Evolutionary conservation across 37 sponge, comb jelly and placozoan species (phyloP), one percentile per base, ranked within the genome.

Genomic region (Amphimedon queenslandica): DNA sequence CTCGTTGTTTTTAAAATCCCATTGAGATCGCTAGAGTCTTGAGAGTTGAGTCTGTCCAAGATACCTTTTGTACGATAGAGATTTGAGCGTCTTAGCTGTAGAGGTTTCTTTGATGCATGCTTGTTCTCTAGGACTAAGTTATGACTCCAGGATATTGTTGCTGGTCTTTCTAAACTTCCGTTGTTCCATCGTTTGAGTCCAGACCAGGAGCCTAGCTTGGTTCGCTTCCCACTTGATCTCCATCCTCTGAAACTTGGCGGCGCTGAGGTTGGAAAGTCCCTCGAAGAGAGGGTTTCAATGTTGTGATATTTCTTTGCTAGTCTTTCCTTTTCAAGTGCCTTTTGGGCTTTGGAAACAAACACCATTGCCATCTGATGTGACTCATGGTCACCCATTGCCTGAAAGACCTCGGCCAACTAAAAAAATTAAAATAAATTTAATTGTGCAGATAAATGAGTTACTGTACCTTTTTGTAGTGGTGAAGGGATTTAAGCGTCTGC

Each of bases 381-480:
- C 3, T 56, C 60, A 18, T 58, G 38, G 37, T 79, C 80, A 57
- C 80, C 80, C 28, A 70, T 13, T 29, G 69, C 37, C 32, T 79
- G 71, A 40, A 79, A 79, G 27, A 79, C 21, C 8, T 27, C 42
- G 21, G 70, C 65, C 43, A 79, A 57, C 80, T 79, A 23, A 21
- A 57, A 57, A 16, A 16, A 28, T 47, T 4, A 53, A 20, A 31
- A 30, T 65, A 21, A 58, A 6, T 11, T 20, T 18, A 40, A 25
- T 24, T 37, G 29, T 37, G 43, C 66, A 64, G 2, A 37, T 4
- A 4, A 23, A 41, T 27, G n/a, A 5, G 3, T 11, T 31, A 2
- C 2, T 53, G 3, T n/a, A 80, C 88, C 77, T 87, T 77, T 39
- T 64, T 70, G 60, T 75, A 87, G 66, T 71, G 81, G 0, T 81